Base-by-base conservation (phyloP, 2,888 invertebrate genomes). In the Athrips mouffetella region DNA sequence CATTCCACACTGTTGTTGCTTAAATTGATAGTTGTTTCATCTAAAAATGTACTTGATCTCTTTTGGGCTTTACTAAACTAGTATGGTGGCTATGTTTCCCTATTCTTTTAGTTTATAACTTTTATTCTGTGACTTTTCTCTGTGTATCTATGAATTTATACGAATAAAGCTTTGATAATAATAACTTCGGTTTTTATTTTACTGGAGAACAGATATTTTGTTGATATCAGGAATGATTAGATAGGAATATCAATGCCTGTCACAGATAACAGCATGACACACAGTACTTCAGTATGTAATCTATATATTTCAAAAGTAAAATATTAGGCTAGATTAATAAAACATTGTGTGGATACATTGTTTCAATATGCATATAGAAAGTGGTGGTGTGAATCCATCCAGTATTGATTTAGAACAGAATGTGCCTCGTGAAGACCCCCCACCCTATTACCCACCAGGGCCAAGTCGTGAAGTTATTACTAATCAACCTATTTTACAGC, bases 161-260 rank as follows among this genome's bases (percentile, higher is more conserved):
- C 11, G 8, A 30, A 45, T 45, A 52, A 53, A 45, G 35, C 46
- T 52, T 49, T 39, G 16, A 50, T 47, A 27, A 31, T 13, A 11
- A 30, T 51, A 48, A n/a, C n/a, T n/a, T 41, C 48, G 51, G 49
- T 42, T 53, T 54, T 44, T 30, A 52, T 44, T 33, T 48, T 45
- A 25, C 47, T 37, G 33, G n/a, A 45, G 16, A 41, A 40, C 30
- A 30, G 3, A 3, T 53, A 57, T 55, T 58, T 55, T 60, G 55
- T 61, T 70, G 74, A 67, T 67, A 62, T 69, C 69, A 62, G 50
- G 50, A 55, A 47, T 66, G 73, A 70, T 76, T 74, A 75, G 76
- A 76, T 76, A 76, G 55, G 50, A 50, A 47, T 48, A 53, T 51
- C 56, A 23, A 45, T 25, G 25, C 8, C 23, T 35, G 25, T 35